Evolutionary conservation across 2,797 vertebrate species (phyloP), one percentile per base, ranked within the genome.

Genomic region (Microctenopoma stevenorrisi): DNA sequence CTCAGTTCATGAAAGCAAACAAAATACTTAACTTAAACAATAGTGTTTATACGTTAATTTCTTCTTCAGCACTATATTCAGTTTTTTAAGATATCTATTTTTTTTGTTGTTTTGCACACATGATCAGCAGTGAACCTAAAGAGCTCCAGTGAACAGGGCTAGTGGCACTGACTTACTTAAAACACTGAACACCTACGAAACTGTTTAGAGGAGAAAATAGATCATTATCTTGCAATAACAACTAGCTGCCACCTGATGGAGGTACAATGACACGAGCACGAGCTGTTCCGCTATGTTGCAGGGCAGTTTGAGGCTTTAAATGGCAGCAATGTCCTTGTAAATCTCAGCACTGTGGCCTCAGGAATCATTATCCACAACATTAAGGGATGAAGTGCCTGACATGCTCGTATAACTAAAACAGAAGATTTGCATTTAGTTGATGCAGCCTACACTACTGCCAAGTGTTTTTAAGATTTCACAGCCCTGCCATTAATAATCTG

Each of bases 181-280:
- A 18, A 10, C 3, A 11, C 38, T 13, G 7, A 4, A 22, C 22
- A 40, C 38, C 9, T 2, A 37, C 3, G 3, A 9, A 37, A 1
- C 12, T 6, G 4, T 13, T 2, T 46, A 10, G 4, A 55, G 8
- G 1, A 5, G 15, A 7, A 30, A 33, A 28, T 61, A 7, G 26
- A 33, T 26, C 6, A 7, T 13, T 7, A 11, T 28, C 8, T 15
- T 18, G 79, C 68, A 88, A 33, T 78, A 67, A 68, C 56, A 49
- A 2, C 0, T 12, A 56, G 5, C 11, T 40, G 13, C 86, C 88
- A 85, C 81, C 16, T 49, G 86, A 47, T 84, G 85, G 85, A 8
- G 58, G 12, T 68, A 7, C 44, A 59, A 82, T 43, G 86, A 72
- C 74, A 59, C 40, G 10, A 30, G 53, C 16, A 7, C 4, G n/a